Evolutionary conservation across 2,113 vertebrate species (phyloP), one percentile per base, ranked within the genome.

Genomic region (Cyrtonyx montezumae): DNA sequence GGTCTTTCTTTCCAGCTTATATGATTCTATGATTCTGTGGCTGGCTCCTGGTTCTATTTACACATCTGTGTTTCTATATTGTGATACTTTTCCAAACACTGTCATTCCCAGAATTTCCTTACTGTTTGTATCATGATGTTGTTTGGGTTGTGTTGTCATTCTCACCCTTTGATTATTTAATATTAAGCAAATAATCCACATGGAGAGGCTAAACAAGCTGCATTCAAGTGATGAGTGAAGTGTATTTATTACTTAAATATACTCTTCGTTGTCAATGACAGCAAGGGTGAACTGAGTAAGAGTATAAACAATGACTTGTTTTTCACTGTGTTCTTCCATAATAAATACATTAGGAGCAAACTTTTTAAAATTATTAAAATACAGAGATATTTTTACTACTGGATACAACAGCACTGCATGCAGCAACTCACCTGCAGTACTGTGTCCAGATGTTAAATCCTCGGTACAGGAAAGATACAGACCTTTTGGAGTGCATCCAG

Each of bases 311-410:
- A 67, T 76, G 26, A 11, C 46, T 93, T 89, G 48, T 63, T 2
- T 0, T 36, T 86, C 77, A 56, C 42, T 28, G 13, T 88, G 43
- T 77, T 91, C 37, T 86, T 89, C 46, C 9, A 42, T 56, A 79
- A 80, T 46, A 89, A 83, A 71, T 45, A 51, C 46, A 16, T 28
- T 79, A 82, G 93, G 46, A 51, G 56, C 32, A 73, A 71, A 79
- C 12, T 91, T 87, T 67, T 55, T 71, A 37, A 81, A 81, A 36
- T 73, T 37, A 15, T 68, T 77, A 73, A 62, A 63, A 61, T 66
- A 66, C 70, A 68, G 36, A 9, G 68, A 21, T 21, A 68, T 79
- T 53, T 90, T 81, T 84, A 18, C 81, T 87, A 65, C 45, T 71
- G 48, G 8, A 68, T 55, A 30, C 36, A 58, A 78, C 45, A 53